Base-by-base conservation (phyloP, 1,140 invertebrate species). In the Oedothorax gibbosus region DNA sequence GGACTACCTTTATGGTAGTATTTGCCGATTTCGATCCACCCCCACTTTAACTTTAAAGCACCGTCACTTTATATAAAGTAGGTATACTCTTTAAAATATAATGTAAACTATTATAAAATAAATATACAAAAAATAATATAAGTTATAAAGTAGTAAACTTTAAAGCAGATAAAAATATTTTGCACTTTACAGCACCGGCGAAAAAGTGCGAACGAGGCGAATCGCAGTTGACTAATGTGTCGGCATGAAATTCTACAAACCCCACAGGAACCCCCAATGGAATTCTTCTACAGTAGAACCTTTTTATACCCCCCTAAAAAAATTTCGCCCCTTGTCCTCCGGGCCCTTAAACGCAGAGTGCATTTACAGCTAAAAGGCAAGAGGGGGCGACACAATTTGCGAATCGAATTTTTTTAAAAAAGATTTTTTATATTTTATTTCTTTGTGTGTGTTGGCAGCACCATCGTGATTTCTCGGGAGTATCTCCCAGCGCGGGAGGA, bases 381-480 rank as follows among this genome's bases (percentile, higher is more conserved):
- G 56, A 57, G 8, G 53, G 54, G 66, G 50, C 14, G 50, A 15
- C 12, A 68, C 78, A 81, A 81, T 81, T 81, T 81, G 66, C 66
- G 78, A 54, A 10, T 20, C 49, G 64, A 56, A 71, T 69, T 57
- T 71, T 60, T 71, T 60, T 35, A 54, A 56, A 51, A 21, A 20
- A 66, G 11, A n/a, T n/a, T n/a, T 66, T 66, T 20, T 66, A 35
- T 35, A 49, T 21, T 68, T 60, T 68, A 49, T 35, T 65, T 73
- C 50, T 82, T 69, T 60, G 65, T 80, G 14, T 50, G 66, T 21
- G 66, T 20, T 21, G 56, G 53, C 57, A 62, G 57, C 57, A 35
- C 35, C 64, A n/a, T 64, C 69, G 78, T 82, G 80, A 82, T 73
- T 82, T 82, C 80, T 82, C 80, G 53, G 57, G 80, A 82, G 80